Conservation (phyloP, 2,797 vertebrate genomes). For the Heliangelus exortis region DNA sequence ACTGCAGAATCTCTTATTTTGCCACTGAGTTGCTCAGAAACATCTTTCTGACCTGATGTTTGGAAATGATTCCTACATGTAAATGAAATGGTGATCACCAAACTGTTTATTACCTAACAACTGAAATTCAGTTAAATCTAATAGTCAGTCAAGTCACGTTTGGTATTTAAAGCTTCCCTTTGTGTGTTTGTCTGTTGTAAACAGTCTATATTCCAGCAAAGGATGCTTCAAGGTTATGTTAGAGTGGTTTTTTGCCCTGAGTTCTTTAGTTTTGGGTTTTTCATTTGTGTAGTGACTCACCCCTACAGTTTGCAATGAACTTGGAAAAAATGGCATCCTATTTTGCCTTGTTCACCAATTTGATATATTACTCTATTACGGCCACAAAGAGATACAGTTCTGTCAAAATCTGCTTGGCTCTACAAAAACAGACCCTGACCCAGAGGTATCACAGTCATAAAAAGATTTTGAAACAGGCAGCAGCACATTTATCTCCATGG, state of each 20-base stretch:
- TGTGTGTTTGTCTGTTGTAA: background rate
- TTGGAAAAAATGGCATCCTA: background rate
- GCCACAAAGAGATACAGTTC: slow-evolving; percentile 2
- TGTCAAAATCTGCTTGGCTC: slow-evolving; percentile 45
- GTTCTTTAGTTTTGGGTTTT: background rate
- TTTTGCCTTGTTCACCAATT: slow-evolving; percentile 10
- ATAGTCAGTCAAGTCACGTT: background rate
- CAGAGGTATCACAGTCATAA: background rate
- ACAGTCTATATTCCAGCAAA: background rate
- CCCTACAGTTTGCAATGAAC: background rate
- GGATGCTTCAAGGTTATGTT: background rate
- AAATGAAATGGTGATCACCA: background rate
- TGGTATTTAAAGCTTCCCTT: background rate
- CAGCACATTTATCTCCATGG: slow-evolving; percentile 10
- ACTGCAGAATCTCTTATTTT: background rate
- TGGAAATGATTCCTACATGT: background rate
- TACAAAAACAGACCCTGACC: slow-evolving; percentile 32
- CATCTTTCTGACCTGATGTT: background rate
- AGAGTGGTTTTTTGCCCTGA: background rate
- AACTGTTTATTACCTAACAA: background rate
- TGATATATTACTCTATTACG: slow-evolving; percentile 34
- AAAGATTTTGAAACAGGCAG: slow-evolving; percentile 10
- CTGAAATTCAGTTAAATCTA: background rate
- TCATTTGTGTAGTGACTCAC: background rate
- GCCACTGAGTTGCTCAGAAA: background rate